A percentile compares a stretch with the other conserved stretches of the same genome.
Evolutionary conservation across 2,888 invertebrate species (phyloP).

Genomic region (Salpingus planirostris): DNA sequence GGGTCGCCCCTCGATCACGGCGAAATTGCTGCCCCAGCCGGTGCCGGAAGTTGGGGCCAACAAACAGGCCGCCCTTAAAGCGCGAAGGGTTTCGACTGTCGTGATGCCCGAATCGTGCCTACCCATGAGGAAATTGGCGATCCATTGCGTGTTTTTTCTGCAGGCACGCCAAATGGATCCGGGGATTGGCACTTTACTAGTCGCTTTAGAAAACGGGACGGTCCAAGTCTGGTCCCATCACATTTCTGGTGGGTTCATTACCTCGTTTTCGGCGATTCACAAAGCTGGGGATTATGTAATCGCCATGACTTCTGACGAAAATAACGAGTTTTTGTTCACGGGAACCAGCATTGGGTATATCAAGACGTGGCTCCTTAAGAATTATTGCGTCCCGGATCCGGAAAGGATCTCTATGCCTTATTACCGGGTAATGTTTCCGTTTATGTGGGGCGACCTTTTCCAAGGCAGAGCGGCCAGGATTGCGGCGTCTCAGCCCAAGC

Average conservation of each 20-base stretch:
- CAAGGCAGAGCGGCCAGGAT: conserved; percentile 61
- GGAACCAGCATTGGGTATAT: conserved; percentile 64
- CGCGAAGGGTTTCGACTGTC: conserved; percentile 40
- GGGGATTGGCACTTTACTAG: conserved; percentile 54
- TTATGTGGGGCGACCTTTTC: conserved; percentile 60
- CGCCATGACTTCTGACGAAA: conserved; percentile 59
- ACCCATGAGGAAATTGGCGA: conserved; percentile 47
- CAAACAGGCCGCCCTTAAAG: conserved; percentile 14
- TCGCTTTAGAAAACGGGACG: conserved; percentile 65
- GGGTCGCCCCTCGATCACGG: not conserved
- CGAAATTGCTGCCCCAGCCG: conserved; percentile 2
- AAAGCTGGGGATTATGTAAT: conserved; percentile 57
- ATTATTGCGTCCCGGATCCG: conserved; percentile 48
- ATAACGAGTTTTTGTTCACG: conserved; percentile 64
- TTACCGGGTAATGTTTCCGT: conserved; percentile 61
- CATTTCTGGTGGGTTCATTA: conserved; percentile 60
- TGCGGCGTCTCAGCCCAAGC: conserved; percentile 51
- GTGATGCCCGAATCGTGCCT: conserved; percentile 38
- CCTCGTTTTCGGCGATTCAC: conserved; percentile 62
- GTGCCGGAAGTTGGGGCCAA: not conserved
- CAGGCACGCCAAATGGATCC: conserved; percentile 48
- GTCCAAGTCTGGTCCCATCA: conserved; percentile 79
- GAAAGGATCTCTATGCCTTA: conserved; percentile 50
- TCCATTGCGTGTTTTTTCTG: conserved; percentile 61
- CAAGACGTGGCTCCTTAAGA: conserved; percentile 68